These are phyloP conservation scores for Mactromeris polynyma DNA, from an alignment of 2,888 invertebrate genomes.

Conservation along the genomic window DNA sequence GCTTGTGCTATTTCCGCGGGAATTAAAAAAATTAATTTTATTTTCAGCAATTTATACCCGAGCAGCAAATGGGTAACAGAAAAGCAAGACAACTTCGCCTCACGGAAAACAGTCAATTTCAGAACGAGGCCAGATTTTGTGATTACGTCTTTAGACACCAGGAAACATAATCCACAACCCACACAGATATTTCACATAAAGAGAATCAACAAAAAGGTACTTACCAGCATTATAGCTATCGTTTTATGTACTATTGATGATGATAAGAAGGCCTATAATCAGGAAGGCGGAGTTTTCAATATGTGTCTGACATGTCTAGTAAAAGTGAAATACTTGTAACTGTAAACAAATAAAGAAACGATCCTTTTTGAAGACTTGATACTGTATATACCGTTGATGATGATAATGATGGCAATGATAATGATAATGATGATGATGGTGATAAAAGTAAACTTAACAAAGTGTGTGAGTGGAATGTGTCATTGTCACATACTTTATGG, in stretches of 20 bases:
- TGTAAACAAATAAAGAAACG: too few relatives aligned
- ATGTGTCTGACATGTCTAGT: too few relatives aligned
- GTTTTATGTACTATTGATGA: neutral
- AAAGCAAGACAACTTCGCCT: constrained; percentile 62
- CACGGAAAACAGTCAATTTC: constrained; percentile 3
- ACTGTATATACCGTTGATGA: neutral
- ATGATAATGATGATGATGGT: neutral
- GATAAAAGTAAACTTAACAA: neutral
- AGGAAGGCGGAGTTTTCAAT: neutral
- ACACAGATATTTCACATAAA: constrained; percentile 71
- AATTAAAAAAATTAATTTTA: too few relatives aligned
- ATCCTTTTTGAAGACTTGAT: neutral
- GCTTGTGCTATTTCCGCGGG: too few relatives aligned
- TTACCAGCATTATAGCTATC: too few relatives aligned
- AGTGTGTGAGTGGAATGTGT: neutral
- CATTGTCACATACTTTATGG: neutral
- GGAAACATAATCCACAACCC: constrained; percentile 74
- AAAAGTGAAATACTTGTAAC: too few relatives aligned
- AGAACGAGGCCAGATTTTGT: constrained; percentile 57
- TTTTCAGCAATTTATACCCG: constrained; percentile 64
- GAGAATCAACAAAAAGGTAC: constrained; percentile 72
- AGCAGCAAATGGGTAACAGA: constrained; percentile 71
- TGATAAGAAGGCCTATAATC: neutral
- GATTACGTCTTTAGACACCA: constrained; percentile 68
- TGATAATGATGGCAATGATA: neutral